Percentiles rank a stretch among this genome's conserved stretches.
Conservation (phyloP, 2,797 vertebrate species). For the Chromis chromis region DNA sequence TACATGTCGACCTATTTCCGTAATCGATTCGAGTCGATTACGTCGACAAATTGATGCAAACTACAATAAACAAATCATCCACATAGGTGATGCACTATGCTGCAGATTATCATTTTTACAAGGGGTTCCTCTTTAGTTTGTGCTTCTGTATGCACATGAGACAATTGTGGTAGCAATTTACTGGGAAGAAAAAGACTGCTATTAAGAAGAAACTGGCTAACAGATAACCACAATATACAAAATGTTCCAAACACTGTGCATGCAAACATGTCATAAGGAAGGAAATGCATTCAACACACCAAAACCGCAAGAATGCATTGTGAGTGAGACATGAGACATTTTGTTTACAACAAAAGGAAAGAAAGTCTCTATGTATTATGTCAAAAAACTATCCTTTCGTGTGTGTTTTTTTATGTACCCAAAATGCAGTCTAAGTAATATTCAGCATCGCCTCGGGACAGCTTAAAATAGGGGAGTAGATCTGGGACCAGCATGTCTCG, state of each 20-base stretch:
- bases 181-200: neutral
- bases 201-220: neutral
- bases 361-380: neutral
- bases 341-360: too few species aligned
- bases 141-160: neutral
- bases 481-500: slow-evolving; percentile 30
- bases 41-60: too few species aligned
- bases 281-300: too few species aligned
- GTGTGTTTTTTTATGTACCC: slow-evolving; percentile 13
- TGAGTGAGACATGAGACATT: too few species aligned
- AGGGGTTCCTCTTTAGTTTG: neutral
- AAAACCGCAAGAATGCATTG: too few species aligned
- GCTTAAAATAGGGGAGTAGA: slow-evolving; percentile 17
- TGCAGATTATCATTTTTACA: neutral
- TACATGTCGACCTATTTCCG: too few species aligned
- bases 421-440: neutral
- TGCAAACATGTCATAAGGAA: too few species aligned
- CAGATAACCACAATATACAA: neutral
- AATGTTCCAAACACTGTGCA: too few species aligned
- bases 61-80: too few species aligned
- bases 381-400: neutral
- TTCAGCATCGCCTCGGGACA: neutral
- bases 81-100: neutral
- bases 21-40: too few species aligned
- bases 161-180: neutral